A percentile compares a stretch with the other conserved stretches of the same genome.
phyloP scores from a whole-genome alignment of 2,113 vertebrate species.

The Corythaeola cristata region DNA sequence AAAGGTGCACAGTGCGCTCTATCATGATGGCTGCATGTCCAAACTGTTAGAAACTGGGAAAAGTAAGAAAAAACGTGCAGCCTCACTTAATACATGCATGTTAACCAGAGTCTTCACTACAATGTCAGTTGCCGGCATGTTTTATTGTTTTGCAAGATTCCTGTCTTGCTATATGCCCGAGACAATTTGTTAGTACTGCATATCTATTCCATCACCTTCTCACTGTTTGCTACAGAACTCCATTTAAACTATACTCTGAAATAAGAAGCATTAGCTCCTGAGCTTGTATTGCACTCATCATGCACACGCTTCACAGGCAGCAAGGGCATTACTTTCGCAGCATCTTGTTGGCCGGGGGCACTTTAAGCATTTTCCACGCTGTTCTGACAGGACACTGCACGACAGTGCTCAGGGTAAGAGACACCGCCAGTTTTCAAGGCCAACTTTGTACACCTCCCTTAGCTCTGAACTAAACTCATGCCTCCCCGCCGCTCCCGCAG shows the following conservation, averaged over 20 bases:
- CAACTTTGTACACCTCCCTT: accelerated
- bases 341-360: accelerated
- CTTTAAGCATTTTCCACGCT: accelerated
- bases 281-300: not conserved
- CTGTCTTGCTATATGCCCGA: accelerated
- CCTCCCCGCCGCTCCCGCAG: no score
- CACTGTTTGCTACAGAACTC: not conserved
- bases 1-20: not conserved
- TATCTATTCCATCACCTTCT: not conserved
- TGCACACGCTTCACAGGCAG: not conserved
- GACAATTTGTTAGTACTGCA: no score
- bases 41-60: not conserved
- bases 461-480: no score
- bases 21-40: accelerated
- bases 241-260: not conserved
- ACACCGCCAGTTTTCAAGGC: accelerated
- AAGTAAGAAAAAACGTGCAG: not conserved
- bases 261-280: not conserved
- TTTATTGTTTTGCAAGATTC: not conserved
- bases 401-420: accelerated
- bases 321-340: accelerated
- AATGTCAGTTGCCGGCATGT: no score
- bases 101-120: not conserved
- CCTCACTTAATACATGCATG: accelerated
- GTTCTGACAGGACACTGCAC: accelerated